These are phyloP conservation scores for Chinchilla lanigera DNA, from an alignment of 2,113 vertebrate genomes.

Conservation along the genomic window DNA sequence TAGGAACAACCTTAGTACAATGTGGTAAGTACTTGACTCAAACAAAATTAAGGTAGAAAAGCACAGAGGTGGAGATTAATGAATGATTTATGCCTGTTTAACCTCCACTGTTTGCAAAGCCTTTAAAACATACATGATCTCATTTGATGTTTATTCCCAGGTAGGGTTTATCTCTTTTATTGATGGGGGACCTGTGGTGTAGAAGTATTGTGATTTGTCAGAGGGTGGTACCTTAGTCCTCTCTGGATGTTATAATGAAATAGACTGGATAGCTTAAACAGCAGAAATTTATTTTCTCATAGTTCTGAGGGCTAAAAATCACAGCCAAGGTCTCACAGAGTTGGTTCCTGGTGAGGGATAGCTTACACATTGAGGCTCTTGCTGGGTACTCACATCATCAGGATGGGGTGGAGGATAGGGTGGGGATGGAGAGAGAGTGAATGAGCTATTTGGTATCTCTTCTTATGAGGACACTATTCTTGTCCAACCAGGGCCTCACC, in stretches of 20 bases:
- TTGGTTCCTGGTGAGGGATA: not conserved
- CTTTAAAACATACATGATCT: slow-evolving; percentile 16
- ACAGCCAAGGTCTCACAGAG: not conserved
- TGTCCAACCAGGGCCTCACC: not conserved
- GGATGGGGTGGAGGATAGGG: no score
- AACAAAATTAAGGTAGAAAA: slow-evolving; percentile 12
- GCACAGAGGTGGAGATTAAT: not conserved
- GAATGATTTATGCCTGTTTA: slow-evolving; percentile 19
- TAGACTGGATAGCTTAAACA: not conserved
- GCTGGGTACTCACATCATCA: not conserved
- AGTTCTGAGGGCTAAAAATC: not conserved
- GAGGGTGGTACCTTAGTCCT: not conserved
- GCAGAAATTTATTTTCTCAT: not conserved
- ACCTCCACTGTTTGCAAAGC: slow-evolving; percentile 25
- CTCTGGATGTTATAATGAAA: not conserved
- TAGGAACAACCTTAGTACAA: slow-evolving; percentile 3
- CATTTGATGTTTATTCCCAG: slow-evolving; percentile 12
- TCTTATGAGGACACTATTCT: not conserved
- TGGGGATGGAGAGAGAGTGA: not conserved
- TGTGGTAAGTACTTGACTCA: not conserved
- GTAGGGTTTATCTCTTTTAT: slow-evolving; percentile 35
- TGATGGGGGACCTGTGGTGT: slow-evolving; percentile 49
- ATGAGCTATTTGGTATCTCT: not conserved
- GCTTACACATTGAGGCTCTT: not conserved
- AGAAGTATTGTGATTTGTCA: not conserved